Base-by-base conservation (phyloP, 2,797 vertebrate species). In the Sebastes matsubarae region DNA sequence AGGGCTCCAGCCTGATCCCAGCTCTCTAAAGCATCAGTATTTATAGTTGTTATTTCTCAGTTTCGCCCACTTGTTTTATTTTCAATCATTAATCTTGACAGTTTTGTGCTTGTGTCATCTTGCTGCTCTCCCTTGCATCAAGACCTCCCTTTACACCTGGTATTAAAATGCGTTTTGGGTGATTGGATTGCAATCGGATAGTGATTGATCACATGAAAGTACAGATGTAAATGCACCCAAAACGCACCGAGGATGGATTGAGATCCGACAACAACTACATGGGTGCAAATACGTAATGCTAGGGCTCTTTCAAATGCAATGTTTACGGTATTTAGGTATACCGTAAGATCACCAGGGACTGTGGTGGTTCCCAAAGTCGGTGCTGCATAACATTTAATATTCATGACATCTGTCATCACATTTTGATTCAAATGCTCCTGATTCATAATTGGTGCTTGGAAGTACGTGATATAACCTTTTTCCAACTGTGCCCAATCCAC, bases 1-100 rank as follows among this genome's bases (percentile, higher is more conserved):
- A 58, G 5, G 5, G n/a, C 67, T 72, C 54, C 50, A 29, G 69
- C 58, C 81, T 70, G 65, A 80, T 79, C 75, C 69, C 76, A 55
- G 69, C 72, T 60, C 80, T 79, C 58, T 34, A 18, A 79, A 75
- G 77, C 69, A 66, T 75, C 71, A 75, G 79, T 79, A 83, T 84
- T 81, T 86, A 83, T 83, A 73, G 81, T 80, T 54, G 66, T 78
- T 87, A 80, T 85, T 82, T 82, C 70, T 80, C 68, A 36, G 57
- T 75, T 85, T 82, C 68, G 8, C 72, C 80, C 68, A 73, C 75
- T 82, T 88, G 68, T 84, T 83, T 82, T 88, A 66, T 84, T 83
- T 86, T 70, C 75, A 82, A 61, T 83, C 80, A 83, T 81, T 89
- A 81, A 84, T 81, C 77, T 77, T 60, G 30, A 80, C 60, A 71